Evolutionary conservation across 2,113 vertebrate species (phyloP).

Genomic region (Chitala chitala): DNA sequence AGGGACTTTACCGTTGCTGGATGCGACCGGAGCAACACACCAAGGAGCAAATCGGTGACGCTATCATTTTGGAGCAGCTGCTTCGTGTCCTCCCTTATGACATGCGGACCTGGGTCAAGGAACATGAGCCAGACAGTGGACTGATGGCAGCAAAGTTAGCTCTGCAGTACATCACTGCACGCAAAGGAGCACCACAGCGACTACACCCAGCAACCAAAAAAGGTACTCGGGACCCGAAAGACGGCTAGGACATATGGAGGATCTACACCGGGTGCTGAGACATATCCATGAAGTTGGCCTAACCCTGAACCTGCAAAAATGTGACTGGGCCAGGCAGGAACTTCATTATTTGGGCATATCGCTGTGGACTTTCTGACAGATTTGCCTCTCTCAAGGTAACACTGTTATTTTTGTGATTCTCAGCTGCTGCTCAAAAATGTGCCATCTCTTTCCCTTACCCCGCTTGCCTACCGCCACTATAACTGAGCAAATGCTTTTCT

Average conservation of each 20-base stretch:
- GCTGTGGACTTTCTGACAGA: too few relatives aligned
- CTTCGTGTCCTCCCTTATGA: neutral
- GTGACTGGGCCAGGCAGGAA: too few relatives aligned
- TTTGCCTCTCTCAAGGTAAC: too few relatives aligned
- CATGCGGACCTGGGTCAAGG: too few relatives aligned
- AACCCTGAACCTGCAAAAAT: too few relatives aligned
- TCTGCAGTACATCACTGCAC: neutral
- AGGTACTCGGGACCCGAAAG: neutral
- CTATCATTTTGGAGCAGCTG: neutral
- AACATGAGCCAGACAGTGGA: slow-evolving; percentile 8
- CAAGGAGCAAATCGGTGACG: neutral
- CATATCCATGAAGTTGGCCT: too few relatives aligned
- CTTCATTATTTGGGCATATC: too few relatives aligned
- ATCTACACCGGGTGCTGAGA: too few relatives aligned
- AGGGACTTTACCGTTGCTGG: neutral
- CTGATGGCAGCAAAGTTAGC: slow-evolving; percentile 2
- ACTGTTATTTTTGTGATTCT: slow-evolving; percentile 16
- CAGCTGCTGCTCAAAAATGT: neutral
- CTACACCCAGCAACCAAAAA: neutral
- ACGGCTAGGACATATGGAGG: neutral
- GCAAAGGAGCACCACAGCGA: neutral
- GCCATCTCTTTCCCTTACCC: too few relatives aligned
- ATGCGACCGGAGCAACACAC: neutral
- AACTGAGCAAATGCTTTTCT: too few relatives aligned
- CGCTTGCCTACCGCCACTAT: too few relatives aligned